Percentiles rank a stretch among this genome's conserved stretches.
Conservation (phyloP, 2,797 vertebrate species). For the Rhadinocentrus ornatus region DNA sequence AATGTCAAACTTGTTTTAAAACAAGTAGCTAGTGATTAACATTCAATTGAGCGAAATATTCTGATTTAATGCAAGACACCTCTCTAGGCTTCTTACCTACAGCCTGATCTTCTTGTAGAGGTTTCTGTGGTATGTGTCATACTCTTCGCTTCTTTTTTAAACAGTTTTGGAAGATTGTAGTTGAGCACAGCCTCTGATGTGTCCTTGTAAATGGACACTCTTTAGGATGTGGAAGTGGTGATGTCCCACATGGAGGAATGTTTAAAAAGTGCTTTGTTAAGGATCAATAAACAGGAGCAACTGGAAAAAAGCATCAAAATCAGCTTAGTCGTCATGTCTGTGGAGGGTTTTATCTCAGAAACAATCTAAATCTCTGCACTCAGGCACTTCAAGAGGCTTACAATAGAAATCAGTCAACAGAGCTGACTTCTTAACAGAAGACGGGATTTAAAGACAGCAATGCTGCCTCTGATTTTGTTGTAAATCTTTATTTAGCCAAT, state of each 20-base stretch:
- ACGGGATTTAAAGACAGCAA: not conserved
- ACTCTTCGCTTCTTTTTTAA: no score
- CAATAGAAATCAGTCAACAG: constrained; percentile 11
- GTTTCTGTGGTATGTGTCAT: no score
- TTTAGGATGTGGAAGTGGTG: not conserved
- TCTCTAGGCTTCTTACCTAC: no score
- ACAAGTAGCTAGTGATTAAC: no score
- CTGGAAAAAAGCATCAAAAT: constrained; percentile 14
- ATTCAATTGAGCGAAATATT: no score
- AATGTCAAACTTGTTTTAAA: no score
- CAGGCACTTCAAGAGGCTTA: constrained; percentile 23
- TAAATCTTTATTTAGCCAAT: constrained; percentile 20
- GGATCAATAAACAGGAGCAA: constrained; percentile 17
- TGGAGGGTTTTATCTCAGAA: constrained; percentile 30
- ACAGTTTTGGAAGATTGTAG: no score
- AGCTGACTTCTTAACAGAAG: not conserved
- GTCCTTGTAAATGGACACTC: not conserved
- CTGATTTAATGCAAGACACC: no score
- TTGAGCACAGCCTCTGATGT: no score
- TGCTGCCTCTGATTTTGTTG: not conserved
- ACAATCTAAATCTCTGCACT: constrained; percentile 26
- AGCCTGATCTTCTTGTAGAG: no score
- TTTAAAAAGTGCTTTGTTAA: constrained; percentile 4
- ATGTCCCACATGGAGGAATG: not conserved
- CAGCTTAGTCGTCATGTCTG: constrained; percentile 7